Base-by-base conservation (phyloP, 2,113 vertebrate genomes). In the Cyprinodon variegatus region DNA sequence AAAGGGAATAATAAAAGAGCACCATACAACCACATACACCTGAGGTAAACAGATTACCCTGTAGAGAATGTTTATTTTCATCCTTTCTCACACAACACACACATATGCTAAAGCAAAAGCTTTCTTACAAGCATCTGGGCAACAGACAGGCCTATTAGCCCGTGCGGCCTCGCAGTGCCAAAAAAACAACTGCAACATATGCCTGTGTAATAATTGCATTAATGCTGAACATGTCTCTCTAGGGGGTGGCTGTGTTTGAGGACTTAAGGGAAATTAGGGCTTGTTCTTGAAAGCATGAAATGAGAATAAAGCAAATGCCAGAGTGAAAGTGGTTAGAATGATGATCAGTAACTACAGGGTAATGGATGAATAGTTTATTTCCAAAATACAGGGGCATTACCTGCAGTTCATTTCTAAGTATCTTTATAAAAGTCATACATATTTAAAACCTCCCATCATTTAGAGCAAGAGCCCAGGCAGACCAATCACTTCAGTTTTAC, bases 151-250 rank as follows among this genome's bases (percentile, higher is more conserved):
- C 88, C 85, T 86, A 88, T 93, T 92, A 93, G 92, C 90, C 91
- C 88, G 86, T 83, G 87, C 83, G 90, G 85, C 87, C 83, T 89
- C 9, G 66, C 80, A 79, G 84, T 91, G 92, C 88, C 90, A 92
- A 89, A 90, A 91, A 85, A 92, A 93, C 91, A 93, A 91, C 90
- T 86, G 86, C 86, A 90, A 86, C 91, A 93, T 93, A 93, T 93
- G 92, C 79, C 88, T 83, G 86, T 59, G 88, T 92, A 93, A 92
- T 93, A 93, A 93, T 92, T 93, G 91, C 90, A 93, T 93, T 93
- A 90, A 93, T 93, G 91, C 91, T 89, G 89, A 88, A 92, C 92
- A 93, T 79, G 88, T 80, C 90, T 93, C 91, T 90, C 88, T 61
- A 65, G 90, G 89, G 90, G 87, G 78, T 36, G 70, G 66, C 74